phyloP scores from a whole-genome alignment of 2,888 invertebrate genomes.

The Drosophila pegasa region DNA sequence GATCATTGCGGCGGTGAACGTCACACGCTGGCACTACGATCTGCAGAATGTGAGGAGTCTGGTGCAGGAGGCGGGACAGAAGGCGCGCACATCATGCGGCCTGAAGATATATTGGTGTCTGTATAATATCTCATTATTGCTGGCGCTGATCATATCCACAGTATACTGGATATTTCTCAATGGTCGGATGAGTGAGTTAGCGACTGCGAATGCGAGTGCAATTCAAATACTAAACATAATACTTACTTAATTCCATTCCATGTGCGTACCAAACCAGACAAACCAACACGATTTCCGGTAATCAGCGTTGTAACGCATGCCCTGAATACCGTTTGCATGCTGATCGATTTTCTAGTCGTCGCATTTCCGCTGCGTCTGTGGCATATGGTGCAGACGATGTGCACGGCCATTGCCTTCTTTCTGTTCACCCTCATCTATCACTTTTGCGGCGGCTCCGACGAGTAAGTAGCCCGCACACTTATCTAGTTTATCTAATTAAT shows the following conservation, averaged over 20 bases:
- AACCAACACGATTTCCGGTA: constrained; percentile 87
- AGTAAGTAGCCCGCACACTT: constrained; percentile 80
- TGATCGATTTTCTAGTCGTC: constrained; percentile 89
- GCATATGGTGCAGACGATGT: constrained; percentile 88
- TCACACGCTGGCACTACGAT: constrained; percentile 83
- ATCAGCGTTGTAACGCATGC: constrained; percentile 91
- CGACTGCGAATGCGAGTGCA: constrained; percentile 35
- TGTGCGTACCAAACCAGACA: constrained; percentile 86
- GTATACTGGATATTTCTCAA: constrained; percentile 89
- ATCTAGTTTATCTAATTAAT: background rate
- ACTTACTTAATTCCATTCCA: constrained; percentile 15
- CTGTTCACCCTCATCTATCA: constrained; percentile 88
- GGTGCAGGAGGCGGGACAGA: constrained; percentile 63
- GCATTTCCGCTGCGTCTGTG: constrained; percentile 90
- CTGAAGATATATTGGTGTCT: constrained; percentile 89
- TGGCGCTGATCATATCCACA: constrained; percentile 89
- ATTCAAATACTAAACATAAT: background rate
- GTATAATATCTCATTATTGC: constrained; percentile 88
- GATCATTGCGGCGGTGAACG: constrained; percentile 79
- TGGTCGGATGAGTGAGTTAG: constrained; percentile 80
- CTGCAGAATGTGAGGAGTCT: constrained; percentile 61
- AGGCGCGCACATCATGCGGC: constrained; percentile 73
- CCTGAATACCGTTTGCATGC: constrained; percentile 90
- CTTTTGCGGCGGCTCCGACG: constrained; percentile 87
- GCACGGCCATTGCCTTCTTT: constrained; percentile 86